phyloP scores from a whole-genome alignment of 35 echinoderm and acorn worm species.

The Ophiothrix spiculata region DNA sequence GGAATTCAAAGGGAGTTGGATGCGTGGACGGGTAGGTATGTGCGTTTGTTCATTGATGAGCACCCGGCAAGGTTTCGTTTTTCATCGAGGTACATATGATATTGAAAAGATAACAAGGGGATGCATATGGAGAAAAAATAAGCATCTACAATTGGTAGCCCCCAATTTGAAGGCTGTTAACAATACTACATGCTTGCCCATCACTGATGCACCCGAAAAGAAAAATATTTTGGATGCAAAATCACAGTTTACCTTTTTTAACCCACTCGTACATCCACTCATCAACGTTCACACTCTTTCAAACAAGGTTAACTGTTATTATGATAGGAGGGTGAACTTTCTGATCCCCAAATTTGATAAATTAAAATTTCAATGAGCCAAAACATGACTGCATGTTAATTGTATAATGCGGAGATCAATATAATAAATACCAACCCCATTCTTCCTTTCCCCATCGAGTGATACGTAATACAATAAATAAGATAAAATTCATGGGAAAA shows the following conservation, averaged over 20 bases:
- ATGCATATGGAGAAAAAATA: slow-evolving; percentile 14
- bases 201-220: no score
- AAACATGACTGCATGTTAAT: no score
- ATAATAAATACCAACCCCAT: no score
- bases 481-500: no score
- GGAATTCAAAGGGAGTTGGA: no score
- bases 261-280: background rate
- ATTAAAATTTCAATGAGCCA: no score
- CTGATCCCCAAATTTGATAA: no score
- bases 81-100: slow-evolving; percentile 1
- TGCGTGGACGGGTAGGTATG: background rate
- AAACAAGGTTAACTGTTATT: background rate
- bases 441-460: no score
- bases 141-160: background rate
- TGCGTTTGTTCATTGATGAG: no score
- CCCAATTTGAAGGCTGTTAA: background rate
- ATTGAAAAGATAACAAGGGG: background rate
- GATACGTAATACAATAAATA: no score
- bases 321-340: no score
- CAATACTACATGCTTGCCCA: background rate
- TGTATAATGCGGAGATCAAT: no score
- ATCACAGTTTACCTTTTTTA: background rate
- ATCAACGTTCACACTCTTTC: background rate
- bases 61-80: background rate
- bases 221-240: background rate